phyloP scores from a whole-genome alignment of 2,888 invertebrate genomes.

The Azorinus chamasolen region DNA sequence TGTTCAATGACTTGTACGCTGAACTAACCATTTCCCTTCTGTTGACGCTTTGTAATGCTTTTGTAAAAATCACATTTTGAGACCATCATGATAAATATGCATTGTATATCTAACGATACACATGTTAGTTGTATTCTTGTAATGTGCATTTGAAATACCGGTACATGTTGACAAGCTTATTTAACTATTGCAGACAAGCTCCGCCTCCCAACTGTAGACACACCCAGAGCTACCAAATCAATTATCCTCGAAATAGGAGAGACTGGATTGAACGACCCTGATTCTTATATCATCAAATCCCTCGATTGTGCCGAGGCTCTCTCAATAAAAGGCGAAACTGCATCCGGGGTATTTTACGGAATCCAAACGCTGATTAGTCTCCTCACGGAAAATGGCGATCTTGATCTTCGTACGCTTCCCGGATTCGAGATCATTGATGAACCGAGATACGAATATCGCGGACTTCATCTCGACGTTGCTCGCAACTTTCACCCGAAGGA shows the following conservation, averaged over 20 bases:
- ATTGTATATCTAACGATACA: too few species aligned
- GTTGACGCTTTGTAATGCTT: too few species aligned
- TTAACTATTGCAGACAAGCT: slow-evolving; percentile 41
- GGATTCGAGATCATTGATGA: slow-evolving; percentile 49
- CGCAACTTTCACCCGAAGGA: slow-evolving; percentile 68
- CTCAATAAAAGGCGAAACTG: slow-evolving; percentile 48
- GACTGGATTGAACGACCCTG: slow-evolving; percentile 34
- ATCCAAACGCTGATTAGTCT: slow-evolving; percentile 63
- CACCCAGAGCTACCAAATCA: slow-evolving; percentile 46
- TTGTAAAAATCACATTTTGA: too few species aligned
- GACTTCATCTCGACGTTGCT: slow-evolving; percentile 65
- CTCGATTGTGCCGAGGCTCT: slow-evolving; percentile 53
- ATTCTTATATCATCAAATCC: slow-evolving; percentile 50
- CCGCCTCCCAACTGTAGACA: slow-evolving; percentile 30
- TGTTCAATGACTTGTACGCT: too few species aligned
- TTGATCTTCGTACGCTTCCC: slow-evolving; percentile 32
- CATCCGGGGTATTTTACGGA: slow-evolving; percentile 66
- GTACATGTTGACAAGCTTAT: too few species aligned
- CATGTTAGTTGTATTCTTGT: too few species aligned
- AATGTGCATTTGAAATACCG: too few species aligned
- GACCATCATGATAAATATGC: too few species aligned
- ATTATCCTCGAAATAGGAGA: slow-evolving; percentile 53
- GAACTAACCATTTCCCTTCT: too few species aligned
- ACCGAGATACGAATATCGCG: slow-evolving; percentile 67
- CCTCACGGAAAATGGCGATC: slow-evolving; percentile 33